Evolutionary conservation across 2,888 invertebrate species (phyloP), one percentile per base, ranked within the genome.

Genomic region (Danaus chrysippus): DNA sequence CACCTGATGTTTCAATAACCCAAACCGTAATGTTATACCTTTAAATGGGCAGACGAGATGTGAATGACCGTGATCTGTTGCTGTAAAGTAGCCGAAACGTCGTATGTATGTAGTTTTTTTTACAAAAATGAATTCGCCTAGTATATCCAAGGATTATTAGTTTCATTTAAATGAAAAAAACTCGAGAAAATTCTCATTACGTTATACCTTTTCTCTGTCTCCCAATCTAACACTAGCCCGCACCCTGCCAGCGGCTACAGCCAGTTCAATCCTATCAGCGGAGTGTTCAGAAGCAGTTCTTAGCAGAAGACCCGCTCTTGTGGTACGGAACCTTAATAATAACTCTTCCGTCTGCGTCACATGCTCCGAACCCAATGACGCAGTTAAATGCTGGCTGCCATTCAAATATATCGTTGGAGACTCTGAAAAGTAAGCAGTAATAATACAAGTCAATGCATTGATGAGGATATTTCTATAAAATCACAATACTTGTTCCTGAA

Each of bases 331-430:
- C 59, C 98, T 92, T 57, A 98, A 91, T 52, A 96, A 92, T 63
- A 98, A 92, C 78, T 98, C 97, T 81, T 98, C 98, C 0, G 97
- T 97, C 82, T 98, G 97, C 0, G 97, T 96, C 58, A 94, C 93
- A 66, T 95, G 95, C 66, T 95, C 95, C n/a, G 94, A 93, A 62
- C 93, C 93, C 52, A 95, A 85, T 55, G 94, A 91, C 6, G 96
- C 94, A 44, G 94, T 94, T 88, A 98, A 93, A 78, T 96, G 96
- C 81, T 98, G 97, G 23, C 95, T 95, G 44, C 97, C 98, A 78
- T 98, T 97, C 76, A 98, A 94, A 75, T 93, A 95, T 66, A 98
- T 91, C 1, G 97, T 97, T 9, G 97, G 94, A 0, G 98, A 96
- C 81, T 97, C 98, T 95, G 92, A 86, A 83, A 12, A 8, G n/a